Conservation (phyloP, 2,113 vertebrate species). For the Fukomys damarensis region DNA sequence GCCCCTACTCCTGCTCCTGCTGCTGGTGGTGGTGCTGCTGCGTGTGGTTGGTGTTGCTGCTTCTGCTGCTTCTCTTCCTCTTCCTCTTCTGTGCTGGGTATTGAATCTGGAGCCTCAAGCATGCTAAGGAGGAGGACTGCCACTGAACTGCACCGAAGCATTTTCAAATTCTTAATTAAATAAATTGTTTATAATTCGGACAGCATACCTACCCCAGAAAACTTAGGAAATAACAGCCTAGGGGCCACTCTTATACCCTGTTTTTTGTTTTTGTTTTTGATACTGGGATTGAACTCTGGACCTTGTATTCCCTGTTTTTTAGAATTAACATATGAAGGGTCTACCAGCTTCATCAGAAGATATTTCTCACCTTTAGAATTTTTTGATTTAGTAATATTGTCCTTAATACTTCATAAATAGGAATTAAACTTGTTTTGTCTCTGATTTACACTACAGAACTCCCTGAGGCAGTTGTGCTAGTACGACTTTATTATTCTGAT, state of each 20-base stretch:
- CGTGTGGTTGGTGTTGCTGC: no score
- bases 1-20: no score
- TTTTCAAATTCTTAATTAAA: constrained; percentile 43
- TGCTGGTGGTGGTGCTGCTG: no score
- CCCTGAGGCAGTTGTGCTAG: not conserved
- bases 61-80: not conserved
- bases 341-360: not conserved
- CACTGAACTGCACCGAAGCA: not conserved
- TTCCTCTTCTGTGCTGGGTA: not conserved
- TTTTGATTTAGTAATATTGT: constrained; percentile 23
- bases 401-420: constrained; percentile 2
- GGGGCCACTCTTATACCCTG: not conserved
- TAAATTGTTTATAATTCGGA: constrained; percentile 19
- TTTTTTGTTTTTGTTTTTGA: no score
- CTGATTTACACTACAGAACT: not conserved
- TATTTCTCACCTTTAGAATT: not conserved
- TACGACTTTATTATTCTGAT: constrained; percentile 3
- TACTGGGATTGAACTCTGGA: no score
- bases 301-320: not conserved
- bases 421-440: constrained; percentile 13
- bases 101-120: not conserved
- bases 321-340: not conserved
- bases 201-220: not conserved
- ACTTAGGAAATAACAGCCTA: not conserved
- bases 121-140: not conserved